Evolutionary conservation across 2,113 vertebrate genomes (phyloP).

Genomic region (Pavo muticus): DNA sequence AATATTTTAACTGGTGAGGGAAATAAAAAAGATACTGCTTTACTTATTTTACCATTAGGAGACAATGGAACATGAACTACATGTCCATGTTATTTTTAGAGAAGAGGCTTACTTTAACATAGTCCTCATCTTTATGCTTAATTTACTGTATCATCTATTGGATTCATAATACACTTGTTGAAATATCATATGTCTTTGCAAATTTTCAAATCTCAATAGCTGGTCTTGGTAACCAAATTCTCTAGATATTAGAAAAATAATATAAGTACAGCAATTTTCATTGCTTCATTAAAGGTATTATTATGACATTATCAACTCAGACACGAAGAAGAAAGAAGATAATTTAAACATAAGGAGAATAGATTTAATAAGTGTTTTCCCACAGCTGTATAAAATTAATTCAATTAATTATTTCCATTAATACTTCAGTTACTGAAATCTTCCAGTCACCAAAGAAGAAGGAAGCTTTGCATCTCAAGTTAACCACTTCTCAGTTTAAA

Average conservation of each 20-base stretch:
- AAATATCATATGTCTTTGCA: not conserved
- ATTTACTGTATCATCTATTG: not conserved
- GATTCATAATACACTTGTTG: not conserved
- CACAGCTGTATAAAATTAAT: not conserved
- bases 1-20: not conserved
- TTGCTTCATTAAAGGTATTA: not conserved
- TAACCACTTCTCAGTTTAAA: not conserved
- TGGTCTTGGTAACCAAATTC: not conserved
- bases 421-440: not conserved
- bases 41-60: not conserved
- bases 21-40: fast-evolving
- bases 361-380: not conserved
- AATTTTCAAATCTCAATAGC: not conserved
- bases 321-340: not conserved
- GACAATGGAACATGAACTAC: not conserved
- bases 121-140: not conserved
- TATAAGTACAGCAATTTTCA: not conserved
- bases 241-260: not conserved
- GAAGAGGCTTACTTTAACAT: not conserved
- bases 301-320: not conserved
- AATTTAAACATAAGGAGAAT: not conserved
- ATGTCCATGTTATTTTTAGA: not conserved
- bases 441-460: not conserved
- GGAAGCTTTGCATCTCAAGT: not conserved
- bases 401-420: not conserved